Base-by-base conservation (phyloP, 2,888 invertebrate genomes). In the Malthinus seriepunctatus region DNA sequence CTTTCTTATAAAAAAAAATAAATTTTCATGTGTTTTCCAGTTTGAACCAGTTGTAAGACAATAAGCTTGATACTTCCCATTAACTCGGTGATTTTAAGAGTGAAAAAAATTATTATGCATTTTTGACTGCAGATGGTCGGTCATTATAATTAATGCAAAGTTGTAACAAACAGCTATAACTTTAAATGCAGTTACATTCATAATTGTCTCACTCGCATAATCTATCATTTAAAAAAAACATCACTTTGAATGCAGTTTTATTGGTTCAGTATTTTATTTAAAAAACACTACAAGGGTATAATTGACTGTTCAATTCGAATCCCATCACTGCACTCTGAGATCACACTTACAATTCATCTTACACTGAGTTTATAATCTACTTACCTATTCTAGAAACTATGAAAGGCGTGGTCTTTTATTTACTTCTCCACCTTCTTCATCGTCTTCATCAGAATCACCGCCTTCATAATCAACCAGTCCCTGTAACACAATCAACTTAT, bases 381-480 rank as follows among this genome's bases (percentile, higher is more conserved):
- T 69, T 67, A 70, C 69, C 68, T 67, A 62, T 61, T 60, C 56
- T 63, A 63, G 39, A 66, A 67, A 86, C 87, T 89, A 90, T 86
- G 89, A 88, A 71, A 90, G 84, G 65, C 90, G 85, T 76, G 89
- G 88, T 75, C 90, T 83, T 79, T 91, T 91, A 63, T 81, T 73
- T 62, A 79, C 74, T 69, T 82, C 80, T 51, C 83, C 83, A 35
- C 81, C 79, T 63, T 89, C 88, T 63, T 93, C 92, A 60, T 94
- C 94, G 59, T 95, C 95, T 73, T 97, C 97, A 73, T 97, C 97
- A 0, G 96, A 97, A 80, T 97, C 97, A 53, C 95, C 97, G 56
- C 94, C 97, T 77, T 97, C 97, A 75, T 97, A 97, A 80, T 97
- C 97, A 63, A 97, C 97, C 73, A 97, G 84, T 69, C 95, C 93